Evolutionary conservation across 2,113 vertebrate species (phyloP).

Genomic region (Perccottus glenii): DNA sequence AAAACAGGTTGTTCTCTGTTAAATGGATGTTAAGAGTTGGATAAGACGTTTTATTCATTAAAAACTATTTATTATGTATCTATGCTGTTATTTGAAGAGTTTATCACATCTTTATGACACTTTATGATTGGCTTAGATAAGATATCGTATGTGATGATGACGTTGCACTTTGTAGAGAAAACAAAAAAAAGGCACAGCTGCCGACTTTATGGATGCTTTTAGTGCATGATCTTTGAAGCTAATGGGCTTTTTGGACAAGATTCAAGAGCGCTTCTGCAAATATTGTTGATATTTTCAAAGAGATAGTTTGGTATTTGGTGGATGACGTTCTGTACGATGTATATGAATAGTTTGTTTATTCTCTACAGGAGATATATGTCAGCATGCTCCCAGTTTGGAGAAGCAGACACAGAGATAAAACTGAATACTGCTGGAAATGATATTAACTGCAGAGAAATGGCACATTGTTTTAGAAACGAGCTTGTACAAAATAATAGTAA

Average conservation of each 20-base stretch:
- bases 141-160: constrained; percentile 41
- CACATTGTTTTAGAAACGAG: no score
- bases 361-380: no score
- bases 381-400: no score
- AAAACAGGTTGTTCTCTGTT: background rate
- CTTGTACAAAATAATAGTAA: no score
- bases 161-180: constrained; percentile 57
- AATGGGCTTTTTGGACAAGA: constrained; percentile 37
- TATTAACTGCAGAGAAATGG: no score
- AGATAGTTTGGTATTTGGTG: background rate
- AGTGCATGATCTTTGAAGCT: constrained; percentile 56
- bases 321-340: background rate
- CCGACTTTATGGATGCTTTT: constrained; percentile 49
- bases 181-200: constrained; percentile 42
- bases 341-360: background rate
- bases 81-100: constrained; percentile 38
- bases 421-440: no score
- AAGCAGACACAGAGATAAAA: no score
- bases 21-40: background rate
- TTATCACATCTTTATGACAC: constrained; percentile 41
- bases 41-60: constrained; percentile 39
- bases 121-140: constrained; percentile 53
- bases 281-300: constrained; percentile 44
- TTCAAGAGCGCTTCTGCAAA: constrained; percentile 35
- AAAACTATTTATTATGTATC: constrained; percentile 44